Base-by-base conservation (phyloP, 2,888 invertebrate species). In the Drosophila neoperkinsi region DNA sequence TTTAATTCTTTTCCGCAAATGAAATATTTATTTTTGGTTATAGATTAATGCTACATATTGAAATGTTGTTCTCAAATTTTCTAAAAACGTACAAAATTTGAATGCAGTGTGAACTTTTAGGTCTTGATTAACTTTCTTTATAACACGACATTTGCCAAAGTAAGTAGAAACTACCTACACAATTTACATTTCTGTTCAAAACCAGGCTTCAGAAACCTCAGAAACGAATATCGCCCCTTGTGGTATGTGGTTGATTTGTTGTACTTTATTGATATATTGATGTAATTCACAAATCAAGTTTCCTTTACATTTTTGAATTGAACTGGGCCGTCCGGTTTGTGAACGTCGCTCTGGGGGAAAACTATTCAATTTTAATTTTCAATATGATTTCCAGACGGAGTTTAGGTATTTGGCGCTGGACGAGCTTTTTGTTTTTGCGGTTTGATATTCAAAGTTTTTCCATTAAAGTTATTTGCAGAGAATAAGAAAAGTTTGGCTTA, bases 371-470 rank as follows among this genome's bases (percentile, higher is more conserved):
- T 88, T 85, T 73, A 83, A 85, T 88, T 86, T 86, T 83, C 85
- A 85, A 88, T 81, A 88, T 79, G 71, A 71, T 68, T 78, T 79
- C 73, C 63, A 65, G 62, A 62, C 63, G 53, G 57, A 49, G 53
- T 16, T 50, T 56, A 1, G 38, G 56, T 21, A 3, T 38, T 30
- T 38, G 55, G 6, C 38, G 51, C 53, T 67, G 77, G 82, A 38
- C 77, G 21, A 70, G 65, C 67, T 70, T 61, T 63, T 68, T 79
- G 49, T 81, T 77, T 82, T 81, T 86, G 89, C 77, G 89, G 87
- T 82, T 88, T 84, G 77, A 78, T 87, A 86, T 87, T 81, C 83
- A 88, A 88, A 88, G 87, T 88, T 88, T 88, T 88, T 88, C 87
- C 89, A 88, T 88, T 88, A 88, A 88, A 89, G 87, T 88, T 88